phyloP scores from a whole-genome alignment of 2,113 vertebrate species.

The Lagopus leucura region DNA sequence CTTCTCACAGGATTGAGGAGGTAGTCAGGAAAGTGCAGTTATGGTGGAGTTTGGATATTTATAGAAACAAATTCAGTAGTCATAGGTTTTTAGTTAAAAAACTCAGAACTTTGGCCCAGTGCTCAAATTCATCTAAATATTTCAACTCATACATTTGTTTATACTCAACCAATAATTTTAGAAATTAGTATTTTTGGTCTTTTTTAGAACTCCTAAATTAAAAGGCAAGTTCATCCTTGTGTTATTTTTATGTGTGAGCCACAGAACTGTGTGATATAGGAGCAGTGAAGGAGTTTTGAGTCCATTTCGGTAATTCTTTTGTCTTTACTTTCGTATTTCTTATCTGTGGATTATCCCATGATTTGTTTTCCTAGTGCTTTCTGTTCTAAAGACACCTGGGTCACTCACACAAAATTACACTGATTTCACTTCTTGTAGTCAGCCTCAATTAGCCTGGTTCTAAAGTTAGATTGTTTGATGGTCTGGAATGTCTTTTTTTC shows the following conservation, averaged over 20 bases:
- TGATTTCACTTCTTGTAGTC: not conserved
- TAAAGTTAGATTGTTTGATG: not conserved
- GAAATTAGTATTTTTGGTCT: not conserved
- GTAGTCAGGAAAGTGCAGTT: not conserved
- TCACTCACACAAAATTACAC: not conserved
- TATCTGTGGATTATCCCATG: not conserved
- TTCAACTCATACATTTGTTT: not conserved
- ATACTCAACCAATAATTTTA: not conserved
- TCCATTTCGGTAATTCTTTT: not conserved
- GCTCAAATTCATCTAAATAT: not conserved
- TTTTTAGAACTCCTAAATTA: not conserved
- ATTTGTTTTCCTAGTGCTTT: not conserved
- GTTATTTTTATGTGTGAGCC: not conserved
- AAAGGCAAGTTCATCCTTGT: not conserved
- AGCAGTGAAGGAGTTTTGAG: not conserved
- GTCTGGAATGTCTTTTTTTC: not conserved
- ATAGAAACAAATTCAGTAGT: not conserved
- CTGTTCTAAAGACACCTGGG: not conserved
- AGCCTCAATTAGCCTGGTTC: not conserved
- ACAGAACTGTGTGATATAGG: not conserved
- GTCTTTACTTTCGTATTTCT: not conserved
- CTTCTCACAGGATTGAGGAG: not conserved
- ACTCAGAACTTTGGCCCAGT: not conserved
- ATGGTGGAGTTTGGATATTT: not conserved
- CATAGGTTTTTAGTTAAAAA: not conserved